These are phyloP conservation scores for Coturnix japonica DNA, from an alignment of 2,113 vertebrate species.

Conservation along the genomic window DNA sequence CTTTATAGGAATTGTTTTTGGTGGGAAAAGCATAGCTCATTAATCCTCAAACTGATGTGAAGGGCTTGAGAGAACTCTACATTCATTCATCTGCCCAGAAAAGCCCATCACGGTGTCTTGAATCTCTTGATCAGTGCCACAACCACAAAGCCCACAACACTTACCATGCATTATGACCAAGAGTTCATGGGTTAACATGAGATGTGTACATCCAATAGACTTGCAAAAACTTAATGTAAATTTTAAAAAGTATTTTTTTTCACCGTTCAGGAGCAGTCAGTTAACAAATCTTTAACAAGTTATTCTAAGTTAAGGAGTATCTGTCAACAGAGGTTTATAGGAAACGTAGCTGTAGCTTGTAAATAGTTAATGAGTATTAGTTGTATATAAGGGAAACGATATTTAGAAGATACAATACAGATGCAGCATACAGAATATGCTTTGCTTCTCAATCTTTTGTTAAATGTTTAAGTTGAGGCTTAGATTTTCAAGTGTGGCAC, in stretches of 20 bases:
- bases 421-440: not conserved
- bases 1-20: not conserved
- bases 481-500: not conserved
- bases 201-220: not conserved
- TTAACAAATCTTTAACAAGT: not conserved
- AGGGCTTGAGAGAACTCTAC: not conserved
- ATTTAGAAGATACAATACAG: not conserved
- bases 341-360: not conserved
- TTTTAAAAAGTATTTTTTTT: not conserved
- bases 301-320: not conserved
- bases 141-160: not conserved
- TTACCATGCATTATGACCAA: not conserved
- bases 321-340: not conserved
- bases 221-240: not conserved
- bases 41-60: not conserved
- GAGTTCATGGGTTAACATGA: not conserved
- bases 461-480: not conserved
- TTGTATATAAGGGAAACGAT: not conserved
- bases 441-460: not conserved
- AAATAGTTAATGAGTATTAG: not conserved
- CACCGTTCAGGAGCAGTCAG: not conserved
- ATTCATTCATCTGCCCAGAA: not conserved
- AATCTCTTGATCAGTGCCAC: not conserved
- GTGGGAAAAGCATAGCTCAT: not conserved
- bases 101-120: not conserved